These are phyloP conservation scores for Palaemon carinicauda DNA, from an alignment of 1,140 invertebrate species.

Conservation along the genomic window DNA sequence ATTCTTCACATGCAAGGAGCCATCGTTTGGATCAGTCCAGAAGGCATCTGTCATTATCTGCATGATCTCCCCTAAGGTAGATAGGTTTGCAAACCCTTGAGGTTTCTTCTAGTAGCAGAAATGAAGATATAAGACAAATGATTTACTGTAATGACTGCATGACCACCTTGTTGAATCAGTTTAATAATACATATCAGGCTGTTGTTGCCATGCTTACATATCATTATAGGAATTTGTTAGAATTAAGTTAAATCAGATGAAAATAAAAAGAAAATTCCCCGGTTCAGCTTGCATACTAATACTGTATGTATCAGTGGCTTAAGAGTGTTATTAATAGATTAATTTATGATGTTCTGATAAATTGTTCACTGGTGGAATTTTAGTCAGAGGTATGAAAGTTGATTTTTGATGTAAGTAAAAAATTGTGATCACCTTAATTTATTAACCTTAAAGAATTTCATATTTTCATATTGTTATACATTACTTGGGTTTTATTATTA, in stretches of 20 bases:
- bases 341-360: too few species aligned
- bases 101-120: neutral
- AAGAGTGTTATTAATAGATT: neutral
- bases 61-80: too few species aligned
- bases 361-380: too few species aligned
- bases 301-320: neutral
- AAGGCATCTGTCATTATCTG: too few species aligned
- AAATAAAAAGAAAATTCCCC: constrained; percentile 33
- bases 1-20: neutral
- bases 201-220: constrained; percentile 44
- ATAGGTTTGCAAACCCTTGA: too few species aligned
- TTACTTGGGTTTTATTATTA: too few species aligned
- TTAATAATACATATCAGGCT: constrained; percentile 43
- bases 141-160: neutral
- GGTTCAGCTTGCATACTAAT: constrained; percentile 40
- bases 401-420: too few species aligned
- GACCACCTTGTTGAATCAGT: neutral
- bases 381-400: too few species aligned
- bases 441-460: too few species aligned
- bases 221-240: constrained; percentile 42
- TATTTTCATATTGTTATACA: too few species aligned
- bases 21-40: neutral
- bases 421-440: too few species aligned
- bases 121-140: neutral
- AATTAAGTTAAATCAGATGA: constrained; percentile 23